Percentiles rank a stretch among this genome's conserved stretches.
Evolutionary conservation across 2,113 vertebrate genomes (phyloP).

Genomic region (Arothron firmamentum): DNA sequence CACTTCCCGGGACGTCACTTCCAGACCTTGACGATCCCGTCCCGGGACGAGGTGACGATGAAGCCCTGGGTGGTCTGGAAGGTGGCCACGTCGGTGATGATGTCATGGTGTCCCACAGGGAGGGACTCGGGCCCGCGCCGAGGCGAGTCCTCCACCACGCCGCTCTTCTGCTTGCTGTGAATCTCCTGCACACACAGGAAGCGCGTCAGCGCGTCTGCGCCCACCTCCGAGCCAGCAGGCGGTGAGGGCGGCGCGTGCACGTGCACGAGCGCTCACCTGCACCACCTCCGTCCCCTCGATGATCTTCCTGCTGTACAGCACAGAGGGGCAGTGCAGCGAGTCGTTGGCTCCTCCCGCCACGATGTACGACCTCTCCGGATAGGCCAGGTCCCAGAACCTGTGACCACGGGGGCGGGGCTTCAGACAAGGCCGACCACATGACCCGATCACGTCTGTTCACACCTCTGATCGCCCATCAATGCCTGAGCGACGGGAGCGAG

Average conservation of each 20-base stretch:
- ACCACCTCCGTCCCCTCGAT: slow-evolving; percentile 97
- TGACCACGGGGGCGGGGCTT: not conserved
- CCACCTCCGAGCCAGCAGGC: slow-evolving; percentile 76
- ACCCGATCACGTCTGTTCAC: too few species aligned
- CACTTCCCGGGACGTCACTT: too few species aligned
- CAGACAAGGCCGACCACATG: too few species aligned
- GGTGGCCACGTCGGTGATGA: slow-evolving; percentile 93
- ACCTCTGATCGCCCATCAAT: too few species aligned
- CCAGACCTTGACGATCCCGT: slow-evolving; percentile 98
- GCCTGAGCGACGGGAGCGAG: too few species aligned
- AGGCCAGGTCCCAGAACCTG: slow-evolving; percentile 97
- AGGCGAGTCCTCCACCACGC: slow-evolving; percentile 85
- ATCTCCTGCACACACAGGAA: slow-evolving; percentile 80
- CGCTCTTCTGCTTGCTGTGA: slow-evolving; percentile 93
- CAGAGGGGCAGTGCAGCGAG: slow-evolving; percentile 80
- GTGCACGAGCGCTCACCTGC: slow-evolving; percentile 74
- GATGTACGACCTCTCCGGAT: slow-evolving; percentile 92
- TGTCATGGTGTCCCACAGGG: slow-evolving; percentile 93
- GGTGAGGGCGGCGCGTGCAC: slow-evolving; percentile 38
- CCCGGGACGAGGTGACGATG: slow-evolving; percentile 93
- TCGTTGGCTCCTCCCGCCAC: slow-evolving; percentile 86
- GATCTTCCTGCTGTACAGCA: slow-evolving; percentile 96
- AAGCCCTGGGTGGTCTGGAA: slow-evolving; percentile 98
- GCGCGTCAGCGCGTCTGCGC: not conserved
- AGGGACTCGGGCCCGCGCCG: slow-evolving; percentile 90